Percentiles rank a stretch among this genome's conserved stretches.
These are phyloP conservation scores for Coluber constrictor DNA, from an alignment of 2,797 vertebrate genomes.

Conservation along the genomic window DNA sequence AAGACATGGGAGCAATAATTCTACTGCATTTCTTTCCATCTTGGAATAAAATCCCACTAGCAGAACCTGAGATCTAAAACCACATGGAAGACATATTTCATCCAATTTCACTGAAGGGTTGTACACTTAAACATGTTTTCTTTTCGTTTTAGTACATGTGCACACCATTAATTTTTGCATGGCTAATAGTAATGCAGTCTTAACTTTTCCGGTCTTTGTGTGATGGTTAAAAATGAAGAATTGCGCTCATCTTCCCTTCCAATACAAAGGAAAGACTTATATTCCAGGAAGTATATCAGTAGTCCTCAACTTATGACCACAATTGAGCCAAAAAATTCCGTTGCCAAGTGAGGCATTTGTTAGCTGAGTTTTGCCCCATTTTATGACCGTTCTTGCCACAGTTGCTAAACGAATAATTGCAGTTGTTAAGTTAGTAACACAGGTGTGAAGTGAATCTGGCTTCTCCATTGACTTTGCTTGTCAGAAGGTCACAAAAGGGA, in stretches of 20 bases:
- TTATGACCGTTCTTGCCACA: too few species aligned
- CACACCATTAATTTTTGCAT: constrained; percentile 42
- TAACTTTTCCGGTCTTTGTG: constrained; percentile 50
- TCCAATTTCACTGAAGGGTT: not conserved
- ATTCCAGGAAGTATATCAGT: constrained; percentile 45
- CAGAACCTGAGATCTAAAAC: not conserved
- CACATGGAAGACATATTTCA: constrained; percentile 23
- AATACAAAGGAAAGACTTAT: constrained; percentile 54
- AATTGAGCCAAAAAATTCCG: too few species aligned
- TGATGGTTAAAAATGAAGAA: constrained; percentile 46
- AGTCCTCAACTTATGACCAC: too few species aligned
- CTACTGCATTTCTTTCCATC: too few species aligned
- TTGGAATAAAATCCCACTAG: not conserved
- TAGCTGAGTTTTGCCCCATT: too few species aligned
- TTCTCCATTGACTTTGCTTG: too few species aligned
- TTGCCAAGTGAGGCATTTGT: too few species aligned
- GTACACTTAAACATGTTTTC: constrained; percentile 25
- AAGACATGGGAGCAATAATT: too few species aligned
- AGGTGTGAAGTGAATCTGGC: too few species aligned
- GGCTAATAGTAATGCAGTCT: constrained; percentile 37
- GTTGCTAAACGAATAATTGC: too few species aligned
- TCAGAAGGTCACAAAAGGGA: too few species aligned
- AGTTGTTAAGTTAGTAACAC: too few species aligned
- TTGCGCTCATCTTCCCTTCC: constrained; percentile 3
- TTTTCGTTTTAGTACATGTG: constrained; percentile 6